Evolutionary conservation across 2,113 vertebrate species (phyloP), one percentile per base, ranked within the genome.

Genomic region (Lipotes vexillifer): DNA sequence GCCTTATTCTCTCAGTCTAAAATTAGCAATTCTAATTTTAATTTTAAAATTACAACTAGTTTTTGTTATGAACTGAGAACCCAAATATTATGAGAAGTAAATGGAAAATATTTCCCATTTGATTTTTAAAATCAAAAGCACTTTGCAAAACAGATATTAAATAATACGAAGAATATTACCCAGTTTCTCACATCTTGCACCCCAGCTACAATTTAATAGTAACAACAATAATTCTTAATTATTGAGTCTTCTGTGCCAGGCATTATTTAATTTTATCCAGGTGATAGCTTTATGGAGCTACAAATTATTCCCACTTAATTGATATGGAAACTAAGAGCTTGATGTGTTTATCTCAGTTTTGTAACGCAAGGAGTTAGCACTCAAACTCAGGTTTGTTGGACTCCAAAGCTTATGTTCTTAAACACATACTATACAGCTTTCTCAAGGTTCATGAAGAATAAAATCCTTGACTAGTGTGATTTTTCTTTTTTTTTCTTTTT

Each of bases 91-190:
- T 84, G 38, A 94, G 27, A 94, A 94, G 71, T 86, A 82, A 92
- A 36, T 95, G 38, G 33, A 69, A 96, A 85, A 46, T 72, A 57
- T 77, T 95, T 63, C 36, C 4, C 12, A 10, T 86, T 93, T 95
- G 86, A 90, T 81, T 90, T 90, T 95, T 90, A 46, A 96, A 86
- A 36, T 57, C 83, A 69, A 84, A 78, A 85, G 25, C n/a, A 33
- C 29, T 94, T 75, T 85, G 8, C 74, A 90, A 84, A 92, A 69
- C 49, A 84, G 21, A 61, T 81, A 78, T 29, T 96, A 83, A 52
- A 17, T 88, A 88, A 74, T 93, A 71, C 8, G 27, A 87, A 68
- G 65, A 95, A 2, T 71, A 71, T 83, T 49, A 61, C 27, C 33
- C 21, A 27, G 8, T 93, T 93, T 96, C 17, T 52, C 33, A 92